Percentiles rank a stretch among this genome's conserved stretches.
These are phyloP conservation scores for Morinoia aosen DNA, from an alignment of 2,888 invertebrate genomes.

Conservation along the genomic window DNA sequence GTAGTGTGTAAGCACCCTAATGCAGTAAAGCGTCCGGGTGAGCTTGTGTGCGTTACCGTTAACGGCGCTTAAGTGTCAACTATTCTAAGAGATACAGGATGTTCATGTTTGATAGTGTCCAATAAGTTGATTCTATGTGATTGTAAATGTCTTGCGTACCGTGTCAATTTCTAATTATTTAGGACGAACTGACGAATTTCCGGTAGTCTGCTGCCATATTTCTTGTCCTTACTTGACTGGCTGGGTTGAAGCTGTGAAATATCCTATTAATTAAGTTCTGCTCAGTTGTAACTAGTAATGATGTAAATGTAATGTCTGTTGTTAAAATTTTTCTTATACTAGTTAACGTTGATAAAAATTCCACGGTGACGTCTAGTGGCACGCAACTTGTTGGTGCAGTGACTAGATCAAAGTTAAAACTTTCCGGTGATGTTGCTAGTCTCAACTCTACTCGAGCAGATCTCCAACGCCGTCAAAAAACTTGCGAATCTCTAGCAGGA, in stretches of 20 bases:
- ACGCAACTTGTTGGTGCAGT: too few relatives aligned
- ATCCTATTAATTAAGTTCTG: not conserved
- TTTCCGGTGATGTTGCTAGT: too few relatives aligned
- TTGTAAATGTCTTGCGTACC: too few relatives aligned
- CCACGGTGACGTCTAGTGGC: too few relatives aligned
- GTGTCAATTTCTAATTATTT: not conserved
- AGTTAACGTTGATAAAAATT: too few relatives aligned
- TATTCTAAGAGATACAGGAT: not conserved
- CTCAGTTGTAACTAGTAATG: not conserved
- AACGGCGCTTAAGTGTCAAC: not conserved
- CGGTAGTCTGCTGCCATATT: not conserved
- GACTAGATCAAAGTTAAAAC: too few relatives aligned
- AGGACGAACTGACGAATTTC: not conserved
- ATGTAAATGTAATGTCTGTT: not conserved
- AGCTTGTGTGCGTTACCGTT: not conserved
- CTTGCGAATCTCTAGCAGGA: too few relatives aligned
- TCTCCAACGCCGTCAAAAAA: too few relatives aligned
- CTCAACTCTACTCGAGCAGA: too few relatives aligned
- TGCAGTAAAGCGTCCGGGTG: not conserved
- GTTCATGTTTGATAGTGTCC: not conserved
- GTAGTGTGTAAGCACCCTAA: too few relatives aligned
- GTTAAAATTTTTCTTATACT: too few relatives aligned
- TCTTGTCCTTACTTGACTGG: not conserved
- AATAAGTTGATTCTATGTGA: too few relatives aligned
- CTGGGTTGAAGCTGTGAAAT: not conserved